These are phyloP conservation scores for Phaonia tiefii DNA, from an alignment of 2,888 invertebrate genomes.

Conservation along the genomic window DNA sequence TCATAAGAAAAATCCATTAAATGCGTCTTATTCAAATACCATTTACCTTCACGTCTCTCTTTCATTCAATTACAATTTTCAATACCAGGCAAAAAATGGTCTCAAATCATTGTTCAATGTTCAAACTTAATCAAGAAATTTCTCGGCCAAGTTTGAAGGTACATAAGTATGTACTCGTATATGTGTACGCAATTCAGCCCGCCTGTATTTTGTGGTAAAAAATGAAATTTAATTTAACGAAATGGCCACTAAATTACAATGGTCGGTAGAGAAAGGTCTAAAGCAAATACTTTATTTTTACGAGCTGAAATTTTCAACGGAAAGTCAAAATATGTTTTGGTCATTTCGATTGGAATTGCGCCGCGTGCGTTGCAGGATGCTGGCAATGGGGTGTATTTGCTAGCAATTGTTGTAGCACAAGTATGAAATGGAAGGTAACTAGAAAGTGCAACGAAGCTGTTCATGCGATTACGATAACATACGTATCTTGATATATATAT, in stretches of 20 bases:
- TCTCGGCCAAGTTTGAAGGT: slow-evolving; percentile 31
- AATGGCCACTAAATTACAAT: slow-evolving; percentile 74
- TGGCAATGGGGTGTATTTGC: slow-evolving; percentile 9
- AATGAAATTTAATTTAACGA: slow-evolving; percentile 74
- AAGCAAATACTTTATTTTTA: slow-evolving; percentile 1
- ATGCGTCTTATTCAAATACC: slow-evolving; percentile 53
- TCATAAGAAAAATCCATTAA: too few species aligned
- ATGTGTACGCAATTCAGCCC: neutral
- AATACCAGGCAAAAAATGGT: slow-evolving; percentile 7
- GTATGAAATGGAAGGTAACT: neutral
- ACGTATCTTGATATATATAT: neutral
- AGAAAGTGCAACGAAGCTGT: slow-evolving; percentile 19
- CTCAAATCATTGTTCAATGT: slow-evolving; percentile 42
- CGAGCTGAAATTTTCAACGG: slow-evolving; percentile 8
- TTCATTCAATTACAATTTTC: slow-evolving; percentile 6
- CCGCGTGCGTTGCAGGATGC: slow-evolving; percentile 21
- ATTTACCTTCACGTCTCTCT: slow-evolving; percentile 44
- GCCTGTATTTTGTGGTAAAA: slow-evolving; percentile 58
- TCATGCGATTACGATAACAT: slow-evolving; percentile 1
- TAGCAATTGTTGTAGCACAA: neutral
- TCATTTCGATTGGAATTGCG: neutral
- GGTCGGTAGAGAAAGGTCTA: slow-evolving; percentile 48
- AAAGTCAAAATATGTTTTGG: slow-evolving; percentile 17
- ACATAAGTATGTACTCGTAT: too few species aligned
- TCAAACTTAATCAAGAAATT: slow-evolving; percentile 38